Base-by-base conservation (phyloP, 2,797 vertebrate genomes). In the Rhabdomys pumilio region DNA sequence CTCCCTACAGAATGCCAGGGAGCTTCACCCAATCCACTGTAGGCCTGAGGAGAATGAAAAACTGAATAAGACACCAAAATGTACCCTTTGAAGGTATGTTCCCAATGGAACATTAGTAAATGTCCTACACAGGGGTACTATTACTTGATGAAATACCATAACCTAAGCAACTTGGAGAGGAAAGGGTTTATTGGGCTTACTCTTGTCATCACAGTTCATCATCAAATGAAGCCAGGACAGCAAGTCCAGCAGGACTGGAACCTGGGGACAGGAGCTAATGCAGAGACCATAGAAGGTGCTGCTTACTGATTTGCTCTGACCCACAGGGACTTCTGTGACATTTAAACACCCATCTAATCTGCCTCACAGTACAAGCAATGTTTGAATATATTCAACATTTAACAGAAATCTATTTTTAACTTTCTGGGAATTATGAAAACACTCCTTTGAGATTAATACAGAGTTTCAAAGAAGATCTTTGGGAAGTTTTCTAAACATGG, bases 311-410 rank as follows among this genome's bases (percentile, higher is more conserved):
- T n/a, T 80, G 5, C 17, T 81, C 14, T 38, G 79, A 31, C 22
- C 14, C 9, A 4, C 90, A 72, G 93, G 22, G 20, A 86, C 85
- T 73, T 67, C 41, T 82, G 19, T 87, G 63, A 91, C 11, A 76
- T 82, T 80, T 79, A 47, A 87, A 89, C 91, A 86, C 47, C 72
- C 55, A 6, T 65, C 38, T 67, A 85, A 91, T 29, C 31, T 76
- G 63, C 41, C 77, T 75, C 57, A 95, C 0, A 57, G 22, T 67
- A 73, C 41, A 79, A 73, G 15, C 44, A 17, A 88, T 38, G 9
- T 77, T 95, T 88, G 90, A 83, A 87, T 95, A 83, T 6, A 90
- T 73, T 93, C 59, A 91, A 10, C 50, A 85, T 85, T 89, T 90
- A 84, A 89, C n/a, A 92, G 61, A 79, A 72, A 38, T 88, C 41